Evolutionary conservation across 1,140 invertebrate genomes (phyloP).

Genomic region (Euglossa dilemma): DNA sequence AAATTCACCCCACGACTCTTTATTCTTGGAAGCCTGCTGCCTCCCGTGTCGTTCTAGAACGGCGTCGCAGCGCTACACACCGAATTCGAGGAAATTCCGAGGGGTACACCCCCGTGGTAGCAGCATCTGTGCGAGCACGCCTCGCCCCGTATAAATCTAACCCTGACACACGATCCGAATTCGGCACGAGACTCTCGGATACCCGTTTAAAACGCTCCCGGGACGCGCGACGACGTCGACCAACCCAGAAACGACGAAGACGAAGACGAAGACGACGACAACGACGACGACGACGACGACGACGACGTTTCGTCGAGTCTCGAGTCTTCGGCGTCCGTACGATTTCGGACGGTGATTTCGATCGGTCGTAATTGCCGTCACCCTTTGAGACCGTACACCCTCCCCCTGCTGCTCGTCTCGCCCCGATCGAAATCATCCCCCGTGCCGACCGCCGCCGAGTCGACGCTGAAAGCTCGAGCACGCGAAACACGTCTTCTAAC

Average conservation of each 20-base stretch:
- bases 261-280: neutral
- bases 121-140: constrained; percentile 58
- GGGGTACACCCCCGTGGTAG: neutral
- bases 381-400: no score
- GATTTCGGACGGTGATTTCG: neutral
- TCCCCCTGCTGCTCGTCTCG: accelerated
- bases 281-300: neutral
- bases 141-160: constrained; percentile 55
- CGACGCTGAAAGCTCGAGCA: neutral
- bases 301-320: neutral
- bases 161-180: constrained; percentile 22
- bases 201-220: neutral
- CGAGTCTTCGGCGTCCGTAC: constrained; percentile 13
- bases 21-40: constrained; percentile 70
- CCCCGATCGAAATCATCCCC: neutral
- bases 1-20: constrained; percentile 76
- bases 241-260: neutral
- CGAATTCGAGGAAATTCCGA: constrained; percentile 39
- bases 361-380: neutral
- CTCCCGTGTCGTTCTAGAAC: constrained; percentile 54
- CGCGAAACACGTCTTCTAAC: neutral
- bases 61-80: constrained; percentile 17
- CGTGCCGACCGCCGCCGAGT: no score
- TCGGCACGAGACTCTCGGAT: constrained; percentile 15
- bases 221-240: neutral